Evolutionary conservation across 2,113 vertebrate genomes (phyloP).

Genomic region (Tyrannus savana): DNA sequence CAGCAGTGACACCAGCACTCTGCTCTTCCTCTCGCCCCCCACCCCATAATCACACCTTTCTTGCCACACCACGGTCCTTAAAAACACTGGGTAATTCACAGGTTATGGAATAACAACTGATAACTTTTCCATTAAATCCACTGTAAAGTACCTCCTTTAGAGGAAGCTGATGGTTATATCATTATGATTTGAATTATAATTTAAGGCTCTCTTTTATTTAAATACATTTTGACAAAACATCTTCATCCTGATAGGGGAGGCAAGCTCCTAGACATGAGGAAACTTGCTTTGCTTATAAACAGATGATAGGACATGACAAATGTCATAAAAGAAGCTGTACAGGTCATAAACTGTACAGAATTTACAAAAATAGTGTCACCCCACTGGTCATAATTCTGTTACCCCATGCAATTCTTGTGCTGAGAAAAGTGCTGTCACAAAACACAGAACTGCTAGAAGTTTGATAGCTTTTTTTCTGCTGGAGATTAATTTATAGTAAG

Average conservation of each 20-base stretch:
- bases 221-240: background rate
- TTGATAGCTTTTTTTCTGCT: background rate
- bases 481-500: background rate
- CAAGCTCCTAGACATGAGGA: background rate
- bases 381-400: background rate
- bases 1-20: background rate
- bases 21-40: background rate
- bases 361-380: background rate
- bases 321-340: background rate
- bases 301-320: background rate
- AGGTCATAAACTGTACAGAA: background rate
- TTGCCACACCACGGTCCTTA: accelerated
- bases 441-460: background rate
- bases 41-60: background rate
- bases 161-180: background rate
- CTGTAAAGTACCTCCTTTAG: background rate
- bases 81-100: background rate
- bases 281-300: background rate
- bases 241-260: background rate
- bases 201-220: background rate
- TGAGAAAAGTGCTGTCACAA: background rate
- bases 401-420: background rate
- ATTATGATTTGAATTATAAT: background rate
- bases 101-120: background rate
- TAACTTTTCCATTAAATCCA: background rate